Evolutionary conservation across 2,113 vertebrate genomes (phyloP).

Genomic region (Bubalus kerabau): DNA sequence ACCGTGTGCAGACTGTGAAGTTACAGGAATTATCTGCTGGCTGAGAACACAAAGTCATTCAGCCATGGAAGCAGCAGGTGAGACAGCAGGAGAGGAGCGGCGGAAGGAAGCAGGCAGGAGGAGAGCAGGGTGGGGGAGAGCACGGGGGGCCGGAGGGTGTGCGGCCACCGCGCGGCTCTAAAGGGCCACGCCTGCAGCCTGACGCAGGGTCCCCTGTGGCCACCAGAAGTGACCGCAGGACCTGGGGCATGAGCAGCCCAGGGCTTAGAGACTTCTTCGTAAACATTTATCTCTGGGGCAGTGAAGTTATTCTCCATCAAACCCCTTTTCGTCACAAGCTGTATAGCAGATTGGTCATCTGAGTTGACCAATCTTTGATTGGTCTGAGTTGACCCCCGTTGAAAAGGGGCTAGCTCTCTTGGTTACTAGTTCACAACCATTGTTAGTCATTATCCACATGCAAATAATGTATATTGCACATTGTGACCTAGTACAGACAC

Average conservation of each 20-base stretch:
- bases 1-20: neutral
- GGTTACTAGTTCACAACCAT: neutral
- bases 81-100: neutral
- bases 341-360: neutral
- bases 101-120: neutral
- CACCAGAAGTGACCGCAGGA: neutral
- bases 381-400: no score
- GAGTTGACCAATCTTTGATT: no score
- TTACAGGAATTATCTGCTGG: neutral
- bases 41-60: neutral
- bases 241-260: no score
- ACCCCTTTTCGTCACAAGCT: neutral
- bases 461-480: neutral
- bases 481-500: no score
- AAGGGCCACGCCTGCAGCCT: neutral
- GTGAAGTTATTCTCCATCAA: neutral
- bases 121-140: fast-evolving
- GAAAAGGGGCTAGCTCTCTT: neutral
- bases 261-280: neutral
- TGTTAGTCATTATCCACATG: neutral
- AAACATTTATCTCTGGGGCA: neutral
- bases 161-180: fast-evolving
- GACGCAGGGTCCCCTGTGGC: neutral
- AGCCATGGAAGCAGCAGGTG: neutral
- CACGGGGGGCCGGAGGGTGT: fast-evolving